Evolutionary conservation across 2,113 vertebrate genomes (phyloP), one percentile per base, ranked within the genome.

Genomic region (Aldabrachelys gigantea): DNA sequence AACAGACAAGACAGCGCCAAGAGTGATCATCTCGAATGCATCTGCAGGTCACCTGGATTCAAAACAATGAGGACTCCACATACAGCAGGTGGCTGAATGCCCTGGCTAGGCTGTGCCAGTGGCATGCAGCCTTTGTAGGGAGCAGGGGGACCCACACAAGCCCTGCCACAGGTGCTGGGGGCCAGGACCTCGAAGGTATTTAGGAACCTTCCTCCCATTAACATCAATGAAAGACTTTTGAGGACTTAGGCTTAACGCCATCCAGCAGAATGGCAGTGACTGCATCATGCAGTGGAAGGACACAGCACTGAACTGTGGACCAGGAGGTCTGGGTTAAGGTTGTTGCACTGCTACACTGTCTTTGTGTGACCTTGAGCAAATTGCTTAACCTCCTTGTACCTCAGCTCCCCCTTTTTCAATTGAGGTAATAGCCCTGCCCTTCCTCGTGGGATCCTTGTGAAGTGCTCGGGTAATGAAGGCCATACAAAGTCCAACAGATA

Each of bases 21-120:
- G 1, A 10, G 16, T 31, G 1, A 29, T 7, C 25, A 8, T 24
- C 65, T 16, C 0, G 38, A 2, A 65, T 86, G 50, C 44, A 35
- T 0, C 0, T 8, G 88, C 90, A 41, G 11, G 57, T 38, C 0
- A 2, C 8, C 59, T 4, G 38, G 75, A 47, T 22, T 82, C 53
- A n/a, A 5, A 50, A 54, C 47, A 44, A 41, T 31, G 38, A 6
- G 76, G 41, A 9, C 35, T 38, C 2, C 19, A 3, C 7, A 16
- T 69, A 76, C 57, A 87, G 50, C 24, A 9, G 14, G 81, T 0
- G 29, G 10, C 6, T 27, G 53, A 27, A 2, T 29, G 44, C 76
- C 27, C 44, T 44, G 25, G 24, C 14, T 25, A 19, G 25, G 14
- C 29, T 31, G 27, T 49, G 29, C 25, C 47, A 8, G 78, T 12